Evolutionary conservation across 2,797 vertebrate species (phyloP).

Genomic region (Sebastes kiyomatsui): DNA sequence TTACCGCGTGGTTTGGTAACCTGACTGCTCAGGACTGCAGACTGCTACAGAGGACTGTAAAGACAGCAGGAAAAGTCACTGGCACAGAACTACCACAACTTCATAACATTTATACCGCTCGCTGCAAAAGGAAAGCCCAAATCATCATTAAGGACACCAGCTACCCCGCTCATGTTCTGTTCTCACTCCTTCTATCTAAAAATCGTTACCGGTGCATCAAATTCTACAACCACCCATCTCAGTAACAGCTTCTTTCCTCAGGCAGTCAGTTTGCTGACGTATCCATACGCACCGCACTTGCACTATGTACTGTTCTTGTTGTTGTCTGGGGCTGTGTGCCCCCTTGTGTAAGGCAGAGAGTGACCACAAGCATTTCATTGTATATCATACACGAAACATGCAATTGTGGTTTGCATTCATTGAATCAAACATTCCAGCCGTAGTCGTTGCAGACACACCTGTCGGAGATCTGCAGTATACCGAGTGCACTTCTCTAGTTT

Average conservation of each 20-base stretch:
- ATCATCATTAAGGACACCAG: background rate
- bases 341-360: no score
- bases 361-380: no score
- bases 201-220: background rate
- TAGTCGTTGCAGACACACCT: no score
- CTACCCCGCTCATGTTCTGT: background rate
- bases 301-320: no score
- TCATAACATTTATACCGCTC: background rate
- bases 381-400: no score
- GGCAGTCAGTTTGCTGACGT: no score
- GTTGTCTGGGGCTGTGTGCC: no score
- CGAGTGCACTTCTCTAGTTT: background rate
- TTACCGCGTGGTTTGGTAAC: background rate
- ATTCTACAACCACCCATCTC: background rate
- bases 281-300: background rate
- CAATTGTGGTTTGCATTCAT: background rate
- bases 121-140: background rate
- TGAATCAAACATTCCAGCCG: background rate
- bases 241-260: no score
- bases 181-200: background rate
- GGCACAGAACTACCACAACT: background rate
- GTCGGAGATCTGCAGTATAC: background rate
- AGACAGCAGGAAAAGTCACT: background rate
- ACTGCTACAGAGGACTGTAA: background rate
- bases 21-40: background rate